Conservation (phyloP, 2,888 invertebrate species). For the Cryptophagus acutangulus region DNA sequence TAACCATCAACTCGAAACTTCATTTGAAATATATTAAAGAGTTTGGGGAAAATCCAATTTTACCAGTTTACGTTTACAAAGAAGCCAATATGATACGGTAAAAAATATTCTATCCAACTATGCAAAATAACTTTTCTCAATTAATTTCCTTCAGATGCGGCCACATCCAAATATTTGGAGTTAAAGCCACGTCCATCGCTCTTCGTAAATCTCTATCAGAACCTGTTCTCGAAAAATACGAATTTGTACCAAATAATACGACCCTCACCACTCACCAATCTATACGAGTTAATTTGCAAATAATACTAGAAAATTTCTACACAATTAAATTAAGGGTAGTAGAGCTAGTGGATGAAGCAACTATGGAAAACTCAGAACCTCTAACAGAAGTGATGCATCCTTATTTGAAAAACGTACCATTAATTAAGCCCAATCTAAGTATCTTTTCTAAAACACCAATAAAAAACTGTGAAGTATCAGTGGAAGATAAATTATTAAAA, state of each 20-base stretch:
- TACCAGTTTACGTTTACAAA: constrained; percentile 45
- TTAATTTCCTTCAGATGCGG: constrained; percentile 57
- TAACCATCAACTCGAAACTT: constrained; percentile 49
- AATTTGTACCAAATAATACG: constrained; percentile 61
- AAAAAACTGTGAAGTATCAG: constrained; percentile 45
- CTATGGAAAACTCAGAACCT: constrained; percentile 44
- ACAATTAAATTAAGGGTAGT: constrained; percentile 50
- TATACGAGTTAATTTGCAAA: constrained; percentile 60
- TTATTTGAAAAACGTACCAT: constrained; percentile 62
- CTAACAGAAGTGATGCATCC: constrained; percentile 55
- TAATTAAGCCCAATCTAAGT: constrained; percentile 62
- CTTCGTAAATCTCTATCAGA: constrained; percentile 62
- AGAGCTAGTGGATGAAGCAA: constrained; percentile 30
- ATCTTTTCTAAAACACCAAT: constrained; percentile 51
- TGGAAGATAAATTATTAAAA: constrained; percentile 58
- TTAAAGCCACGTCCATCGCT: constrained; percentile 71
- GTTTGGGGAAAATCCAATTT: constrained; percentile 22
- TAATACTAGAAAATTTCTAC: constrained; percentile 63
- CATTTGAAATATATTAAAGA: constrained; percentile 28
- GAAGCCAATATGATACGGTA: constrained; percentile 37
- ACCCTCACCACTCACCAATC: constrained; percentile 39
- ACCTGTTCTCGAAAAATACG: constrained; percentile 73
- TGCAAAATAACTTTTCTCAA: no score
- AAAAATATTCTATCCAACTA: no score
- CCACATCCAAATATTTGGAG: constrained; percentile 71